These are phyloP conservation scores for Xiphophorus birchmanni DNA, from an alignment of 2,797 vertebrate genomes.

Conservation along the genomic window DNA sequence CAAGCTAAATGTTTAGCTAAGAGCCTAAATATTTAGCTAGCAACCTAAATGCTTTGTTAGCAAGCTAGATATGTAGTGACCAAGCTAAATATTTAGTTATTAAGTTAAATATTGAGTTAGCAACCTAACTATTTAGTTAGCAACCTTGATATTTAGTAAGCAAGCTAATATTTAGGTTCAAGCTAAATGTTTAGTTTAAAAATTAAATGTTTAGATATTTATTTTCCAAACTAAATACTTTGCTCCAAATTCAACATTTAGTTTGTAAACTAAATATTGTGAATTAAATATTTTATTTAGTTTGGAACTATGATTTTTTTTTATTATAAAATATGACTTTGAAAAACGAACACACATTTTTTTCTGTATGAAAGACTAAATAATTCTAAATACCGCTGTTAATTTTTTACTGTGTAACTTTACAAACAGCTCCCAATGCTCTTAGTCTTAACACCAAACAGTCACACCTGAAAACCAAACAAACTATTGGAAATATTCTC, in stretches of 20 bases:
- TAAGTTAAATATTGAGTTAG: neutral
- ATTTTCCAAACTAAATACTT: neutral
- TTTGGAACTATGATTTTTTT: too few species aligned
- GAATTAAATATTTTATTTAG: neutral
- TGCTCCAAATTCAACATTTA: neutral
- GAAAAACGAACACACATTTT: too few species aligned
- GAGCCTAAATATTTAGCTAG: too few species aligned
- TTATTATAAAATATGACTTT: too few species aligned
- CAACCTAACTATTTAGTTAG: neutral
- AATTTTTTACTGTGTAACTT: too few species aligned
- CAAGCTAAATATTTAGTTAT: neutral
- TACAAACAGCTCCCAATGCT: too few species aligned
- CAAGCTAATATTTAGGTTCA: neutral
- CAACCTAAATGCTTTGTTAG: too few species aligned
- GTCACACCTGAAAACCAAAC: neutral
- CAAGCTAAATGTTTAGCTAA: too few species aligned
- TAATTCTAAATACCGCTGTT: too few species aligned
- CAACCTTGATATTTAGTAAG: neutral
- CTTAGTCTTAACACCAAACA: neutral
- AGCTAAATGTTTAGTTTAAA: neutral
- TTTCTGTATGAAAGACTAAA: too few species aligned
- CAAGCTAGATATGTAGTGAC: too few species aligned
- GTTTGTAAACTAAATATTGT: neutral
- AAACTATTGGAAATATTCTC: neutral
- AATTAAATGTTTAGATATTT: neutral